Evolutionary conservation across 2,797 vertebrate species (phyloP), one percentile per base, ranked within the genome.

Genomic region (Coccyzus lansbergi): DNA sequence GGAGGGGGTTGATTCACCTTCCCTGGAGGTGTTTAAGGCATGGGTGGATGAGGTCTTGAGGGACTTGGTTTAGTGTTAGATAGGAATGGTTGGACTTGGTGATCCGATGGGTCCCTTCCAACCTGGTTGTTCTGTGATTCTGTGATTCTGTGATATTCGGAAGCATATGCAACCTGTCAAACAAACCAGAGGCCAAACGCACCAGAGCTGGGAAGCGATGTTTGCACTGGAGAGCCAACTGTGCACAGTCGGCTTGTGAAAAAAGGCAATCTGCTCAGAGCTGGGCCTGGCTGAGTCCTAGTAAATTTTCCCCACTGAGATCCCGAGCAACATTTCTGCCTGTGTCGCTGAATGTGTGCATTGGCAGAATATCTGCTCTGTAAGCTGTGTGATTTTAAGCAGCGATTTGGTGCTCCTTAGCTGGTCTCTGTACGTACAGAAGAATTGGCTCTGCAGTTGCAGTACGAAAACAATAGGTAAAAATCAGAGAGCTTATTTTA

Each of bases 161-260:
- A 87, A 86, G 74, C 87, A 78, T 81, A 81, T 81, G 83, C 82
- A 81, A 79, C 90, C 89, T 92, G 82, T 95, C 92, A 86, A 94
- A 92, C 88, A 95, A 95, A 90, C 33, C 83, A 68, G 84, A 94
- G 83, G 83, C 70, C 85, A 93, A 78, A 83, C 48, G 83, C 68
- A 81, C 83, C 63, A 91, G 78, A 82, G 63, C 81, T 86, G 53
- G 80, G 60, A 88, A 84, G 93, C 11, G 33, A 38, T 90, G 56
- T 96, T 96, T 95, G 94, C 86, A 18, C 93, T 92, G 86, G 83
- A 86, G 88, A 91, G 42, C 68, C 16, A 13, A 55, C 67, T 6
- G 12, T 76, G 64, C 51, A 0, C 40, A 10, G 92, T 88, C 71
- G 3, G 56, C 77, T 71, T 53, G 77, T 77, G 90, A 65, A 56